Percentiles rank a stretch among this genome's conserved stretches.
Conservation (phyloP, 1,140 invertebrate species). For the Oedothorax gibbosus region DNA sequence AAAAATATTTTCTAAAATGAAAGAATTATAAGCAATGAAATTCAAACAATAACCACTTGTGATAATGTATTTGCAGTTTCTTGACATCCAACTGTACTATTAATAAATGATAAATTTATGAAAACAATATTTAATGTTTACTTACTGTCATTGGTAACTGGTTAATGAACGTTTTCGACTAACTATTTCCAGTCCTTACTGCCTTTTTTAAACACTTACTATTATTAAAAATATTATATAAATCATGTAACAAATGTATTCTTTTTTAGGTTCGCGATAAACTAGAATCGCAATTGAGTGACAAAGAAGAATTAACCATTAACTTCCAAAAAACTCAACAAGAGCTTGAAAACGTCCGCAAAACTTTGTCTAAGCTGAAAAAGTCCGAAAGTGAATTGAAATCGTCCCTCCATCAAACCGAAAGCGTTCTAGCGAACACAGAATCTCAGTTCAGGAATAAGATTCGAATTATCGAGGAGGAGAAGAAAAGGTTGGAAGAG, state of each 20-base stretch:
- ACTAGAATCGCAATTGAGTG: slow-evolving; percentile 65
- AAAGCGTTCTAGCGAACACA: slow-evolving; percentile 60
- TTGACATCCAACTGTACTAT: no score
- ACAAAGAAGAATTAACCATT: slow-evolving; percentile 67
- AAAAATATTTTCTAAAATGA: neutral
- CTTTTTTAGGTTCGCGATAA: slow-evolving; percentile 61
- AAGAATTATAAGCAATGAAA: neutral
- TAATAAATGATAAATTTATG: neutral
- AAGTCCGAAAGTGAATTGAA: slow-evolving; percentile 63
- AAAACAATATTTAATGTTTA: neutral
- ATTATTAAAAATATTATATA: neutral
- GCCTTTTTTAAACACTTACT: neutral
- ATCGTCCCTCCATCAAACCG: slow-evolving; percentile 63
- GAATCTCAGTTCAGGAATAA: slow-evolving; percentile 51
- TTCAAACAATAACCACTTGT: no score
- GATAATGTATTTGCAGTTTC: no score
- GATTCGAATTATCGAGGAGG: slow-evolving; percentile 50
- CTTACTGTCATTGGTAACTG: neutral
- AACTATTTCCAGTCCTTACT: neutral
- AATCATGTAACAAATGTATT: neutral
- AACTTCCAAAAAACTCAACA: slow-evolving; percentile 65
- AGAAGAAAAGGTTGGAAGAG: slow-evolving; percentile 59
- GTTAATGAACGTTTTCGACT: neutral
- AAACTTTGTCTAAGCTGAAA: slow-evolving; percentile 67
- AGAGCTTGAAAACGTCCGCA: slow-evolving; percentile 64